Conservation (phyloP, 1,140 invertebrate genomes). For the Eumaeus atala region DNA sequence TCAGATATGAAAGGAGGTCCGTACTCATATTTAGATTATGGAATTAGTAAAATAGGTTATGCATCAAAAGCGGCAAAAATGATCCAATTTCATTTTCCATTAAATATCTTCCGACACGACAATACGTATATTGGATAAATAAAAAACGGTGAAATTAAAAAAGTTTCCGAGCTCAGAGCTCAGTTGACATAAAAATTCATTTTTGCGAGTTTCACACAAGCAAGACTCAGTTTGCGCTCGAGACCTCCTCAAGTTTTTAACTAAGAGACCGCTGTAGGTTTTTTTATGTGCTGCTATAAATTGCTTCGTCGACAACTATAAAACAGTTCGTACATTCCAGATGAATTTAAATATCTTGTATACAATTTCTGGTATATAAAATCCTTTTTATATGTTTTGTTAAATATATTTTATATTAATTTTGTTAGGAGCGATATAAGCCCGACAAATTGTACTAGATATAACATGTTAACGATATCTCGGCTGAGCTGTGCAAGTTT, state of each 20-base stretch:
- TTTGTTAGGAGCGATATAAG: no score
- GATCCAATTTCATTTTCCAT: constrained; percentile 2
- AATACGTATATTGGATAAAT: constrained; percentile 31
- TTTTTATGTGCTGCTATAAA: constrained; percentile 29
- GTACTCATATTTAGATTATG: no score
- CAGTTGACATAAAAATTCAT: constrained; percentile 50
- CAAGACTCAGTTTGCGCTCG: constrained; percentile 28
- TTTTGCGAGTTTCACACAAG: constrained; percentile 42
- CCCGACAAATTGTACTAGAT: no score
- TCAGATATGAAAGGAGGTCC: no score
- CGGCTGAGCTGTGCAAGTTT: no score
- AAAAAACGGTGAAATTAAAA: constrained; percentile 50
- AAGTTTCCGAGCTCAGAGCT: constrained; percentile 39
- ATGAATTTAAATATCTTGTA: constrained; percentile 1
- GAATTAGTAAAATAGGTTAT: no score
- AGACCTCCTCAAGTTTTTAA: constrained; percentile 20
- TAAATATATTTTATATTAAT: no score
- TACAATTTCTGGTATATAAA: no score
- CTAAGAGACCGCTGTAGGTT: constrained; percentile 28
- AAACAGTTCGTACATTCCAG: constrained; percentile 14
- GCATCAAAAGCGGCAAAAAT: no score
- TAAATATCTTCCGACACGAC: constrained; percentile 1
- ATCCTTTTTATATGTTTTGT: no score
- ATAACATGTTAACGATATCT: no score
- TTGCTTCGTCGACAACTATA: constrained; percentile 25